A percentile compares a stretch with the other conserved stretches of the same genome.
phyloP scores from a whole-genome alignment of 2,797 vertebrate species.

The Argya squamiceps region DNA sequence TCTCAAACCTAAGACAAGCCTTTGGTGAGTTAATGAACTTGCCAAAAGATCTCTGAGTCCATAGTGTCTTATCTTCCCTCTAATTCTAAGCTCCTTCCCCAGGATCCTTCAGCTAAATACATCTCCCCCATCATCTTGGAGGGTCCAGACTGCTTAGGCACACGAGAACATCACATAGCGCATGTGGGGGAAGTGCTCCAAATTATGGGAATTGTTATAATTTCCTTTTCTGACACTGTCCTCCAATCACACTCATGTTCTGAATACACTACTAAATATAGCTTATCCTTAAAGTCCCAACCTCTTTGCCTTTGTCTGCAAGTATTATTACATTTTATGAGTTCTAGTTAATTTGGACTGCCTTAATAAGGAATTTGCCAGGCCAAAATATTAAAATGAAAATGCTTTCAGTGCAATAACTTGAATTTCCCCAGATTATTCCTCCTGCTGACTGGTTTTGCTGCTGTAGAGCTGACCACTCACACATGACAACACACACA shows the following conservation, averaged over 20 bases:
- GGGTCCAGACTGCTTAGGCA: neutral
- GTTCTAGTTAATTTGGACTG: neutral
- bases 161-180: neutral
- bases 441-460: neutral
- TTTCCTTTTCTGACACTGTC: neutral
- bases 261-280: neutral
- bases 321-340: neutral
- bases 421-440: neutral
- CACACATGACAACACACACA: fast-evolving
- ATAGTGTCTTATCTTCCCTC: neutral
- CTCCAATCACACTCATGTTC: neutral
- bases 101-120: neutral
- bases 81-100: neutral
- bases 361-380: neutral
- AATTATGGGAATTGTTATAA: neutral
- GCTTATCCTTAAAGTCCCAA: neutral
- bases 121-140: neutral
- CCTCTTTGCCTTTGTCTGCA: neutral
- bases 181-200: neutral
- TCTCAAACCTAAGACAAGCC: neutral
- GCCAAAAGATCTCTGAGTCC: neutral
- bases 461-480: neutral
- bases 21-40: neutral
- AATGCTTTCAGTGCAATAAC: neutral
- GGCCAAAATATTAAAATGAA: neutral